A percentile compares a stretch with the other conserved stretches of the same genome.
Evolutionary conservation across 1,140 invertebrate species (phyloP).

Genomic region (Caenorhabditis inopinata): DNA sequence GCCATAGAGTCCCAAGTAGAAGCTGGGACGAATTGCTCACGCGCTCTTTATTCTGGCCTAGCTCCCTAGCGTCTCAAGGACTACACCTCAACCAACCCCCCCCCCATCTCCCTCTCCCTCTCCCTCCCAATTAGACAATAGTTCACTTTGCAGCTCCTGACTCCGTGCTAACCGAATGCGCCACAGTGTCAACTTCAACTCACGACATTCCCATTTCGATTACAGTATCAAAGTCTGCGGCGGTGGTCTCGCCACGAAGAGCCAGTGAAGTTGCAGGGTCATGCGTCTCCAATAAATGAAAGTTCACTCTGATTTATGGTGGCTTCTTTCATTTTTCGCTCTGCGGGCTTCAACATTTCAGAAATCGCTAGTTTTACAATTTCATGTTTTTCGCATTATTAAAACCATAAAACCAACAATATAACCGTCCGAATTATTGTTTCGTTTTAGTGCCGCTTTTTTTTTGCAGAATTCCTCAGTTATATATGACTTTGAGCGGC

Average conservation of each 20-base stretch:
- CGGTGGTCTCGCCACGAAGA: slow-evolving; percentile 14
- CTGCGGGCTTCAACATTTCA: slow-evolving; percentile 16
- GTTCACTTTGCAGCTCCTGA: background rate
- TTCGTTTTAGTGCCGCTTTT: too few species aligned
- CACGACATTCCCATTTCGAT: background rate
- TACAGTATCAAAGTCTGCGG: background rate
- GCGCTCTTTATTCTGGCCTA: too few species aligned
- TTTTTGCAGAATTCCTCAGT: too few species aligned
- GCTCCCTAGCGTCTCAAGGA: too few species aligned
- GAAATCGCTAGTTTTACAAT: background rate
- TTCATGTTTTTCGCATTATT: background rate
- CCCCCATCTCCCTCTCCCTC: too few species aligned
- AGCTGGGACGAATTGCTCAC: too few species aligned
- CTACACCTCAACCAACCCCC: too few species aligned
- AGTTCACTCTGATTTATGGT: background rate
- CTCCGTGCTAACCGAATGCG: background rate
- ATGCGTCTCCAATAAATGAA: background rate
- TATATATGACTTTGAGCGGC: too few species aligned
- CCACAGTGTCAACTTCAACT: background rate
- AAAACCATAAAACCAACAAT: too few species aligned
- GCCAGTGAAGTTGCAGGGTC: background rate
- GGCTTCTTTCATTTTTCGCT: background rate
- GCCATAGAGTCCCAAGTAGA: too few species aligned
- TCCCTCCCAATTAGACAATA: too few species aligned
- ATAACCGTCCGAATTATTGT: too few species aligned